Evolutionary conservation across 1,140 invertebrate genomes (phyloP), one percentile per base, ranked within the genome.

Genomic region (Drosophila malerkotliana): DNA sequence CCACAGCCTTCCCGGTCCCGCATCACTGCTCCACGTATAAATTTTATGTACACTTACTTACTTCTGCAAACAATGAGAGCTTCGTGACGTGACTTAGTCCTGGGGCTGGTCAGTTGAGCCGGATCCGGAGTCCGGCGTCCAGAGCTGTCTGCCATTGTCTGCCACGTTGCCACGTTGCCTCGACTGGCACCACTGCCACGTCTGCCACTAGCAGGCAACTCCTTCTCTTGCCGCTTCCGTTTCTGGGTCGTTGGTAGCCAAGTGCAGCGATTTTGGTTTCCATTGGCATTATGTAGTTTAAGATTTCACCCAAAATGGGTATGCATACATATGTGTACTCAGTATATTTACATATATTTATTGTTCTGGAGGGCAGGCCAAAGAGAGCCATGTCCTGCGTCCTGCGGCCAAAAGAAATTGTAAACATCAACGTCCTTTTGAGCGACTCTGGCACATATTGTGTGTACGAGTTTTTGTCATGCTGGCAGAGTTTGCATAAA

Each of bases 31-130:
- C 69, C 78, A 72, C 62, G 79, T 82, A 82, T 82, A 87, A 82
- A 87, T 87, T 87, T 69, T 87, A 88, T 87, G 82, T 87, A 87
- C 82, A 87, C 77, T 87, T 87, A 87, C 82, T 87, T 87, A 87
- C 82, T 80, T 82, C 79, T 76, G 82, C 82, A 87, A 87, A 87
- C 82, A 87, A 88, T 82, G 83, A 87, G 68, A 53, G 66, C 69
- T 68, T 57, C 74, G 61, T 82, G 79, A 87, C 83, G 78, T 85
- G 78, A 85, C 83, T 85, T 82, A 82, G 78, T 82, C 78, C 59
- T 9, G 56, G 26, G 45, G 47, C 45, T 63, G 79, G 79, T 71
- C 74, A 54, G 69, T 85, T 49, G 57, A 58, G 39, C 51, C 45
- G 12, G 41, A 58, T 53, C 41, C 39, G 45, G 9, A 58, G 64